Evolutionary conservation across 2,888 invertebrate genomes (phyloP).

Genomic region (Biston betularia): DNA sequence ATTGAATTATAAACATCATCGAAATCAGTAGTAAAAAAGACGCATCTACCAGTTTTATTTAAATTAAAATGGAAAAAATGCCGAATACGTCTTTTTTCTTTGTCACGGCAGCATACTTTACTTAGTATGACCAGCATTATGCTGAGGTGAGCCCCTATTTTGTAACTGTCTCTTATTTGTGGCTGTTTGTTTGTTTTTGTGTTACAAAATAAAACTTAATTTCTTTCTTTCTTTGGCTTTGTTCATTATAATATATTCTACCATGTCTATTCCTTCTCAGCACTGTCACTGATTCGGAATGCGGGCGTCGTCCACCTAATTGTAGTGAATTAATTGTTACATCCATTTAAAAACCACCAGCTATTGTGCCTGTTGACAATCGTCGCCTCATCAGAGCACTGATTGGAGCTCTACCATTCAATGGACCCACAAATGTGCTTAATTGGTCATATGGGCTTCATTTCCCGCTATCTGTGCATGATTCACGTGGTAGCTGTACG

Average conservation of each 20-base stretch:
- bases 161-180: too few species aligned
- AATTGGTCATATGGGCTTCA: slow-evolving; percentile 69
- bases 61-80: too few species aligned
- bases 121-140: too few species aligned
- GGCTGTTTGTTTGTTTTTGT: too few species aligned
- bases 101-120: too few species aligned
- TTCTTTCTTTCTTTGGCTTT: background rate
- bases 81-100: too few species aligned
- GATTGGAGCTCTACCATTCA: slow-evolving; percentile 71
- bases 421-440: slow-evolving; percentile 67
- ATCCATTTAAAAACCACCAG: slow-evolving; percentile 84
- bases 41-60: too few species aligned
- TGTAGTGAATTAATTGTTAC: slow-evolving; percentile 86
- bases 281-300: slow-evolving; percentile 70
- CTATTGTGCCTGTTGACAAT: slow-evolving; percentile 75
- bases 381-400: slow-evolving; percentile 72
- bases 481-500: slow-evolving; percentile 25
- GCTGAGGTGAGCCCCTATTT: too few species aligned
- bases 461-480: slow-evolving; percentile 24
- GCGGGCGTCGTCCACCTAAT: slow-evolving; percentile 83
- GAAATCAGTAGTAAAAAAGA: too few species aligned
- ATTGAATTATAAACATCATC: too few species aligned
- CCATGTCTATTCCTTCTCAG: slow-evolving; percentile 47
- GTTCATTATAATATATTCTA: background rate
- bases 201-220: background rate